Conservation (phyloP, 2,888 invertebrate species). For the Helicoverpa assulta region DNA sequence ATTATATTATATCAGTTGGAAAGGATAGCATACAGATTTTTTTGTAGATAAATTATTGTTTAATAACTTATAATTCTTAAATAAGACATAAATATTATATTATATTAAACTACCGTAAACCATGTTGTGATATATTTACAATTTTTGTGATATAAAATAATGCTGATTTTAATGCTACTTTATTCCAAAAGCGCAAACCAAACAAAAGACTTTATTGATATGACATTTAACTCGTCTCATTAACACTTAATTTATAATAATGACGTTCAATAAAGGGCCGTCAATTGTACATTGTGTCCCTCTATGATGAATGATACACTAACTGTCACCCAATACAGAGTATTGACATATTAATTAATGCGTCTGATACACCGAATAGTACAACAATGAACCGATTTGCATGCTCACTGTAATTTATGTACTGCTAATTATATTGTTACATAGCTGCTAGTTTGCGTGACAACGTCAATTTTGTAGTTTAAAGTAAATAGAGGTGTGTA, state of each 20-base stretch:
- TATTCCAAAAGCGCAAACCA: no score
- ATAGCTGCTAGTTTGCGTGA: neutral
- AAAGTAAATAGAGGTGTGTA: neutral
- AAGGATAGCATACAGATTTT: no score
- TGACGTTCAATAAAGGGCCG: constrained; percentile 10
- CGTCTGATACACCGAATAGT: constrained; percentile 2
- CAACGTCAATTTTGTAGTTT: neutral
- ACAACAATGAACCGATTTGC: constrained; percentile 14
- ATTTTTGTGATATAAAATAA: no score
- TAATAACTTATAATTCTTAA: no score
- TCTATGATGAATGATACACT: constrained; percentile 18
- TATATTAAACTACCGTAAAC: no score
- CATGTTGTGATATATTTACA: no score
- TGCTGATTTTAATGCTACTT: no score
- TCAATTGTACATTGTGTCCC: constrained; percentile 16
- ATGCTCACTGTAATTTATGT: constrained; percentile 1
- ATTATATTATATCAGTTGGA: neutral
- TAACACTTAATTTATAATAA: constrained; percentile 30
- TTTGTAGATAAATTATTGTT: no score
- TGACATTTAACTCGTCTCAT: constrained; percentile 7
- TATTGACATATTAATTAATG: constrained; percentile 1
- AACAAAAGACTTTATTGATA: neutral
- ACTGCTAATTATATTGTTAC: neutral
- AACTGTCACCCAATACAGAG: constrained; percentile 1
- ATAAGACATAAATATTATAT: no score